Conservation (phyloP, 2,888 invertebrate species). For the Caenorhabditis sp. region DNA sequence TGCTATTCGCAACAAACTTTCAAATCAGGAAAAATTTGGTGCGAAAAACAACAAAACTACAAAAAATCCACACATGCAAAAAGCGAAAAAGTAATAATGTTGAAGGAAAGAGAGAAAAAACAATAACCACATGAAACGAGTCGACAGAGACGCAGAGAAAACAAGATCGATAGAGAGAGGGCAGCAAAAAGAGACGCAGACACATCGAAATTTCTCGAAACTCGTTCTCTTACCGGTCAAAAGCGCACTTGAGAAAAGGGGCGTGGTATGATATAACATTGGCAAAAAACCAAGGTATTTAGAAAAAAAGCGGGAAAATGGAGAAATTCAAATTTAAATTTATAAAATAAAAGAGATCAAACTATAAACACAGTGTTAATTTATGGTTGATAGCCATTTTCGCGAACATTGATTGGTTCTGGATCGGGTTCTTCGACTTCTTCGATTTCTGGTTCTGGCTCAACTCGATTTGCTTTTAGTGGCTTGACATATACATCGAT, state of each 20-base stretch:
- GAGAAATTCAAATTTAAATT: background rate
- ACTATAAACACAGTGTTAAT: background rate
- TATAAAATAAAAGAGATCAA: background rate
- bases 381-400: no score
- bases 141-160: conserved; percentile 15
- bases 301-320: background rate
- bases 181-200: background rate
- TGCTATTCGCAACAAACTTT: background rate
- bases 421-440: no score
- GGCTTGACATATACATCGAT: conserved; percentile 55
- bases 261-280: background rate
- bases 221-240: background rate
- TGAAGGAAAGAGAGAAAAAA: background rate
- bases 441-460: background rate
- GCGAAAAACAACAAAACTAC: background rate
- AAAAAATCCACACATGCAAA: no score
- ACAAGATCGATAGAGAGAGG: background rate
- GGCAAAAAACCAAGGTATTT: background rate
- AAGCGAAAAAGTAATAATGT: no score
- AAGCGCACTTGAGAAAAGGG: background rate
- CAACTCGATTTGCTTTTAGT: conserved; percentile 5
- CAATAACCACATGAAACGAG: conserved; percentile 2
- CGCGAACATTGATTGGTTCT: no score
- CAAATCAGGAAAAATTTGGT: background rate
- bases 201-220: background rate